phyloP scores from a whole-genome alignment of 2,113 vertebrate genomes.

The Piprites chloris region DNA sequence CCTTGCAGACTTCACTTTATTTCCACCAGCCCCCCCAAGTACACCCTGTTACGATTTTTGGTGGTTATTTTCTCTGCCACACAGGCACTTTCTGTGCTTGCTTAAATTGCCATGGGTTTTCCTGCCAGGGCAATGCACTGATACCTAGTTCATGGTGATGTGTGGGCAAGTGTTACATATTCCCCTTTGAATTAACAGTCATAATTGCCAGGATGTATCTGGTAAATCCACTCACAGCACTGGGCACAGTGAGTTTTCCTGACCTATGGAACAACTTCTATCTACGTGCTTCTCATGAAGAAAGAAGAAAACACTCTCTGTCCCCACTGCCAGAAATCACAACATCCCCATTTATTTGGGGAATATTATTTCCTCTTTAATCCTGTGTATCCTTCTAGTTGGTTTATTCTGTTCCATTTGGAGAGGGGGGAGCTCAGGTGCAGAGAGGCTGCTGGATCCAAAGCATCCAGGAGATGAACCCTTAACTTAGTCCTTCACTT shows the following conservation, averaged over 20 bases:
- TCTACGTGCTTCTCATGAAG: neutral
- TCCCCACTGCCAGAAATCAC: neutral
- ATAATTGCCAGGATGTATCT: neutral
- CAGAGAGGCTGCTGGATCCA: neutral
- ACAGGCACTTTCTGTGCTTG: neutral
- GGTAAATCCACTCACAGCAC: neutral
- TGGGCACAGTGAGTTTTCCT: neutral
- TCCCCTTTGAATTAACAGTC: neutral
- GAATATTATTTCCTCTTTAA: neutral
- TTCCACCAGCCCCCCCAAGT: rapidly evolving
- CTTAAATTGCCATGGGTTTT: neutral
- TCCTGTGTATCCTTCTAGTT: neutral
- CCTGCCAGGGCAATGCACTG: neutral
- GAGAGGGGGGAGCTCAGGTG: neutral
- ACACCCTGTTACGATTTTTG: neutral
- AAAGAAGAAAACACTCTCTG: neutral
- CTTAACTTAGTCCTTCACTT: neutral
- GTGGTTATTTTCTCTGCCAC: neutral
- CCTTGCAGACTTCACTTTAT: neutral
- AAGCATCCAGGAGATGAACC: rapidly evolving
- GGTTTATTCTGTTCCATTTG: neutral
- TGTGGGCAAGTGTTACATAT: neutral
- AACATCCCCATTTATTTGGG: neutral
- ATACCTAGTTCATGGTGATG: neutral
- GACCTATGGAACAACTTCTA: neutral